phyloP scores from a whole-genome alignment of 2,888 invertebrate genomes.

The Congeria kusceri region DNA sequence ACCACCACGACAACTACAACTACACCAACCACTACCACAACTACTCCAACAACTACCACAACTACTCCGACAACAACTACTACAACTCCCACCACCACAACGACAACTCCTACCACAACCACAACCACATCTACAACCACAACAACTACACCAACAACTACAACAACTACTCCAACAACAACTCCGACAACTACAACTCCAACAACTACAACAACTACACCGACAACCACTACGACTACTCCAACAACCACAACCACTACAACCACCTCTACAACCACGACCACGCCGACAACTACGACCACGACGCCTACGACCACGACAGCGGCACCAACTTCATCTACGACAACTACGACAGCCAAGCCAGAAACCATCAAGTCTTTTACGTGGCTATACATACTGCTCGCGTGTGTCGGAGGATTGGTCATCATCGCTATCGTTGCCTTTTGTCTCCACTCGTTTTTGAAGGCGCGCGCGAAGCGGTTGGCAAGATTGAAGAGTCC shows the following conservation, averaged over 20 bases:
- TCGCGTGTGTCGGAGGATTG: neutral
- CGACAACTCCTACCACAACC: too few species aligned
- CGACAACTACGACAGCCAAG: neutral
- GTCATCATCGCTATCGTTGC: neutral
- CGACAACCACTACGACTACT: neutral
- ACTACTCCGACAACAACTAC: too few species aligned
- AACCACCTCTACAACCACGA: neutral
- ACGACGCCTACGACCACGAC: neutral
- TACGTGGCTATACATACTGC: conserved; percentile 2
- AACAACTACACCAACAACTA: neutral
- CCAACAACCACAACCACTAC: neutral
- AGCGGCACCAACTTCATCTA: neutral
- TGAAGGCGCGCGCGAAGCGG: neutral
- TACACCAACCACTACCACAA: too few species aligned
- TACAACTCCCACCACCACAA: too few species aligned
- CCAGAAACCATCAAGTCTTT: neutral
- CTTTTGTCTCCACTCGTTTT: neutral
- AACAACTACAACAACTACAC: neutral
- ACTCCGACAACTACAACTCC: neutral
- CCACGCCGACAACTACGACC: neutral
- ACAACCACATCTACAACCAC: neutral
- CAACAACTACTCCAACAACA: neutral
- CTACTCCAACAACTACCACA: too few species aligned
- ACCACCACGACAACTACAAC: too few species aligned
- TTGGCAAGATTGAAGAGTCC: neutral